These are phyloP conservation scores for Girardinichthys multiradiatus DNA, from an alignment of 2,113 vertebrate species.

Conservation along the genomic window DNA sequence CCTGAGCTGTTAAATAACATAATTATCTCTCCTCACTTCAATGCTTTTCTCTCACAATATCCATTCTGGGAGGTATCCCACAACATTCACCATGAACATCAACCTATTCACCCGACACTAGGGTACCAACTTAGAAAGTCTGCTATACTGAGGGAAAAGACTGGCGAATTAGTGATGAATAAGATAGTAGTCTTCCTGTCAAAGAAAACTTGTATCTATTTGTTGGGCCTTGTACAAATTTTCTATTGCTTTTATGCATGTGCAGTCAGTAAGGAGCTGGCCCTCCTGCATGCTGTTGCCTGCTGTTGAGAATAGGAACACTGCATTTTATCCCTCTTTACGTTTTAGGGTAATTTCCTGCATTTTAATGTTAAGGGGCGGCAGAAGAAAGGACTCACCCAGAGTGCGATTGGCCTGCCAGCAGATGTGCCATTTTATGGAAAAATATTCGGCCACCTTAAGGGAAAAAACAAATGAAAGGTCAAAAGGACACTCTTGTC, in stretches of 20 bases:
- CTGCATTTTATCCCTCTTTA: too few species aligned
- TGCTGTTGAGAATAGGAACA: too few species aligned
- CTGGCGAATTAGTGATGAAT: neutral
- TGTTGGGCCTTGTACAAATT: too few species aligned
- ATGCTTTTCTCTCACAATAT: conserved; percentile 14
- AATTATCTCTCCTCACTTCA: conserved; percentile 42
- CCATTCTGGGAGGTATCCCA: neutral
- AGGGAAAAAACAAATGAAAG: neutral
- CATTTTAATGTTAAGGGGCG: too few species aligned
- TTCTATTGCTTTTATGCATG: too few species aligned
- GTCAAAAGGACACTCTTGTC: neutral
- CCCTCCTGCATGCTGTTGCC: too few species aligned
- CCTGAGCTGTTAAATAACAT: conserved; percentile 59
- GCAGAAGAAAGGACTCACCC: too few species aligned
- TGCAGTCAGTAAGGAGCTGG: too few species aligned
- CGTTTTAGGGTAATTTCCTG: too few species aligned
- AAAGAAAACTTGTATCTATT: neutral
- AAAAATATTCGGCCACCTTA: neutral
- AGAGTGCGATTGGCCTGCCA: neutral
- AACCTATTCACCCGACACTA: conserved; percentile 5
- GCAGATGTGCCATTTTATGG: too few species aligned
- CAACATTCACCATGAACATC: neutral
- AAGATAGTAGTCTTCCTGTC: neutral
- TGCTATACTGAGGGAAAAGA: conserved; percentile 1
- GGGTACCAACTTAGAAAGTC: neutral